Evolutionary conservation across 1,140 invertebrate species (phyloP).

Genomic region (Musca domestica): DNA sequence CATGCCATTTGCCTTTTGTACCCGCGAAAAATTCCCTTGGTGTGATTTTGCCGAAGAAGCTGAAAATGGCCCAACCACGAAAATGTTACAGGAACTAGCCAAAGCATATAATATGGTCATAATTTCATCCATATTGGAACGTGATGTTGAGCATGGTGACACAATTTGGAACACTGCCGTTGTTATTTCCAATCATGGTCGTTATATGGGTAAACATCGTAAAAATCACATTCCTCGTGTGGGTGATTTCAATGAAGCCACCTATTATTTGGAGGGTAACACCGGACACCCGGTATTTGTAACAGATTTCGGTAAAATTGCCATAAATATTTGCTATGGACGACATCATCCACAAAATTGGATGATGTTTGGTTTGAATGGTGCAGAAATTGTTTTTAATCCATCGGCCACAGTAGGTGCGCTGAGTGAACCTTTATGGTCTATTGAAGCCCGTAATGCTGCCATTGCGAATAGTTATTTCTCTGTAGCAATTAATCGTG

Average conservation of each 20-base stretch:
- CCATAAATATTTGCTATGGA: conserved; percentile 97
- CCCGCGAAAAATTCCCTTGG: conserved; percentile 95
- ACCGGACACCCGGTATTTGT: conserved; percentile 94
- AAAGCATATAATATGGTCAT: conserved; percentile 91
- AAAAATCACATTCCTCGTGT: conserved; percentile 99
- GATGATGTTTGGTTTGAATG: conserved; percentile 95
- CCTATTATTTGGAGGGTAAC: conserved; percentile 96
- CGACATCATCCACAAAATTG: conserved; percentile 98
- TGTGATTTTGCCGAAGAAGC: conserved; percentile 94
- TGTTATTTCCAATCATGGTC: conserved; percentile 84
- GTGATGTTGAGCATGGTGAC: conserved; percentile 83
- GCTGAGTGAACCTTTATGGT: conserved; percentile 93
- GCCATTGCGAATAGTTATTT: conserved; percentile 96
- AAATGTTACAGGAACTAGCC: conserved; percentile 81
- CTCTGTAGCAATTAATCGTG: conserved; percentile 93
- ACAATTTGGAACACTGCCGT: conserved; percentile 96
- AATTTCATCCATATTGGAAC: conserved; percentile 91
- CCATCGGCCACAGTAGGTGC: conserved; percentile 88
- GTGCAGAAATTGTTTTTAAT: conserved; percentile 99
- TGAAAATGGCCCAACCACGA: conserved; percentile 80
- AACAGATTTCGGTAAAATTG: conserved; percentile 84
- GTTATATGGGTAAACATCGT: conserved; percentile 88
- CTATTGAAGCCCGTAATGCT: conserved; percentile 93
- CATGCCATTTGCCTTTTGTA: conserved; percentile 99
- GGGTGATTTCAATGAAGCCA: conserved; percentile 98